These are phyloP conservation scores for Prietella phreatophila DNA, from an alignment of 2,113 vertebrate genomes.

Conservation along the genomic window DNA sequence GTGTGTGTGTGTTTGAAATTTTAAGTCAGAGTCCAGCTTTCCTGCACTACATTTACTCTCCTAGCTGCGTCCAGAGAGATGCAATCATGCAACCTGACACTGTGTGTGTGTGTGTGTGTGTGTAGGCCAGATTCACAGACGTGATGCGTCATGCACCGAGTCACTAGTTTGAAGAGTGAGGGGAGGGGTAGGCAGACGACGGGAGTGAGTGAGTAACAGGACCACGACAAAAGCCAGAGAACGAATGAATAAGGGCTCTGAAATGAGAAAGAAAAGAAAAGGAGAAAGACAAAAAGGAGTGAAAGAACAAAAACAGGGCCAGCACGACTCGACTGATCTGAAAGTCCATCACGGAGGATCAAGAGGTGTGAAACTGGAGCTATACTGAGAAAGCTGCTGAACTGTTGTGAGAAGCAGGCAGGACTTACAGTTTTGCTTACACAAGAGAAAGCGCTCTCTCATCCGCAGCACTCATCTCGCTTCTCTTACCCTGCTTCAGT, in stretches of 20 bases:
- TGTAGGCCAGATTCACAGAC: conserved; percentile 5
- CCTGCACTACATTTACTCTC: not conserved
- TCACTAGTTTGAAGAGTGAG: conserved; percentile 22
- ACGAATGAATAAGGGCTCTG: conserved; percentile 46
- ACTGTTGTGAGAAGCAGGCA: not conserved
- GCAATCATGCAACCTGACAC: conserved; percentile 3
- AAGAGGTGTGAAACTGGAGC: not conserved
- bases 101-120: not conserved
- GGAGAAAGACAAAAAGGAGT: conserved; percentile 13
- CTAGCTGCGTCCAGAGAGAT: conserved; percentile 18
- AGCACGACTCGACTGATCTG: conserved; percentile 52
- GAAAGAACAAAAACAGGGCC: conserved; percentile 38
- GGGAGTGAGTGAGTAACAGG: conserved; percentile 53
- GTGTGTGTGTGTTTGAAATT: not conserved
- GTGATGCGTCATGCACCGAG: conserved; percentile 33
- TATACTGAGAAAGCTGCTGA: not conserved
- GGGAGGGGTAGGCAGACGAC: conserved; percentile 6
- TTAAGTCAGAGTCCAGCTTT: not conserved
- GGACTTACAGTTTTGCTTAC: not conserved
- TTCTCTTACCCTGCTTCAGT: not conserved
- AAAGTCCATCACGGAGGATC: not conserved
- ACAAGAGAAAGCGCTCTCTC: not conserved
- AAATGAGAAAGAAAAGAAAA: conserved; percentile 30
- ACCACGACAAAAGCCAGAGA: conserved; percentile 50
- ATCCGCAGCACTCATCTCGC: not conserved